Percentiles rank a stretch among this genome's conserved stretches.
phyloP scores from a whole-genome alignment of 1,140 invertebrate genomes.

The Zaprionus lachaisei region DNA sequence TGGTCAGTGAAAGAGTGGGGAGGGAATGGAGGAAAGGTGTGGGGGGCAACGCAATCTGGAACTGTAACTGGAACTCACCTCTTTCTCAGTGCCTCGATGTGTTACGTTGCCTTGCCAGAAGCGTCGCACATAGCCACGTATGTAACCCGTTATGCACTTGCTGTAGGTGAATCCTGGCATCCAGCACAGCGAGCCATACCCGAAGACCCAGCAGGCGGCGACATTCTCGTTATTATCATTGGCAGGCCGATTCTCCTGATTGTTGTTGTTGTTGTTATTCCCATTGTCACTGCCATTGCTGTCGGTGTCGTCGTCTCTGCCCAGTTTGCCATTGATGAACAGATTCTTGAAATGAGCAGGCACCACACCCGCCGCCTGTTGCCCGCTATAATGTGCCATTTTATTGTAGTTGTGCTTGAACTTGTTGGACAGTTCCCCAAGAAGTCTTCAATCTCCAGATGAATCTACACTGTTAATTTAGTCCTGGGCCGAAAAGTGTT shows the following conservation, averaged over 20 bases:
- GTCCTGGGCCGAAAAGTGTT: conserved; percentile 11
- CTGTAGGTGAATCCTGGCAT: conserved; percentile 92
- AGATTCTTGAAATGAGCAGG: conserved; percentile 75
- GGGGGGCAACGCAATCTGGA: background rate
- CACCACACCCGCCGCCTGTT: conserved; percentile 46
- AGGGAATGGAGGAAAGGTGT: no score
- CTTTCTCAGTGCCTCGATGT: conserved; percentile 91
- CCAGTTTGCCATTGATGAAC: conserved; percentile 67
- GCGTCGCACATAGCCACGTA: conserved; percentile 89
- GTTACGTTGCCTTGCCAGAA: conserved; percentile 95
- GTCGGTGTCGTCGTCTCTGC: conserved; percentile 53
- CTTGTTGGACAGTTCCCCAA: conserved; percentile 5
- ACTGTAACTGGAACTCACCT: conserved; percentile 86
- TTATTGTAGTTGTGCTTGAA: background rate
- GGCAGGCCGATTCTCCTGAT: conserved; percentile 33
- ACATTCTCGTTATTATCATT: conserved; percentile 37
- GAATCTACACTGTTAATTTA: conserved; percentile 15
- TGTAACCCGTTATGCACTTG: conserved; percentile 89
- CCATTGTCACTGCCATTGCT: conserved; percentile 23
- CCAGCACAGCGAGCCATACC: conserved; percentile 95
- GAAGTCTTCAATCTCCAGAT: background rate
- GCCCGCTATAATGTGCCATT: conserved; percentile 73
- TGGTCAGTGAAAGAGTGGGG: conserved; percentile 6
- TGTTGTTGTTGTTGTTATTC: conserved; percentile 38
- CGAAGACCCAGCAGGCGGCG: conserved; percentile 90